Evolutionary conservation across 2,113 vertebrate genomes (phyloP).

Genomic region (Psophia crepitans): DNA sequence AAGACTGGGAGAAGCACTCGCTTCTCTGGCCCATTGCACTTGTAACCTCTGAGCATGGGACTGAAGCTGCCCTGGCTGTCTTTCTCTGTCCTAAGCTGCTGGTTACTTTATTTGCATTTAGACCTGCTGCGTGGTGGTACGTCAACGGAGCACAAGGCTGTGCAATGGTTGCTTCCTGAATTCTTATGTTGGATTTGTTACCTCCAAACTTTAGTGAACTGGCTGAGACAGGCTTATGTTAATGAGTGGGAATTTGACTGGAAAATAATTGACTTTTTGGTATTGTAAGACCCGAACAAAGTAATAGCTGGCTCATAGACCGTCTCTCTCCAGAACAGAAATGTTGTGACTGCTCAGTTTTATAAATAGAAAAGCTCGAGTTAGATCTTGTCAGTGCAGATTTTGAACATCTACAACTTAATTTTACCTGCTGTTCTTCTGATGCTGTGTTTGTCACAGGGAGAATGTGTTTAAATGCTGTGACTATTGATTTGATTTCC

Average conservation of each 20-base stretch:
- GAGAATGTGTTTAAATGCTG: neutral
- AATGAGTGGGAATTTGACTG: neutral
- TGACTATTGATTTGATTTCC: neutral
- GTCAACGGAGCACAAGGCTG: neutral
- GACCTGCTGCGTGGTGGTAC: neutral
- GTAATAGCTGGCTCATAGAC: accelerated
- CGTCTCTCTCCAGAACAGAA: neutral
- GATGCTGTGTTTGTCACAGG: neutral
- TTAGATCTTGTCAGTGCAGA: neutral
- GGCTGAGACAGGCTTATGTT: neutral
- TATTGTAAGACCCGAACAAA: neutral
- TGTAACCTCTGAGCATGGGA: neutral
- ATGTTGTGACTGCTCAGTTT: neutral
- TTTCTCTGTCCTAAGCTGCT: neutral
- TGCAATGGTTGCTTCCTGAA: neutral
- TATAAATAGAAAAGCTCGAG: neutral
- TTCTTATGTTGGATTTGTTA: neutral
- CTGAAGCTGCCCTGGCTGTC: no score
- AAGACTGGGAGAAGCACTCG: accelerated
- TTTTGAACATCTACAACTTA: neutral
- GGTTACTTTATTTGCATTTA: neutral
- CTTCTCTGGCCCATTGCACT: neutral
- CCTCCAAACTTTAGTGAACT: neutral
- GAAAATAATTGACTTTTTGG: neutral
- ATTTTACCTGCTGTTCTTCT: neutral